Evolutionary conservation across 1,140 invertebrate genomes (phyloP).

Genomic region (Parapsyche elsis): DNA sequence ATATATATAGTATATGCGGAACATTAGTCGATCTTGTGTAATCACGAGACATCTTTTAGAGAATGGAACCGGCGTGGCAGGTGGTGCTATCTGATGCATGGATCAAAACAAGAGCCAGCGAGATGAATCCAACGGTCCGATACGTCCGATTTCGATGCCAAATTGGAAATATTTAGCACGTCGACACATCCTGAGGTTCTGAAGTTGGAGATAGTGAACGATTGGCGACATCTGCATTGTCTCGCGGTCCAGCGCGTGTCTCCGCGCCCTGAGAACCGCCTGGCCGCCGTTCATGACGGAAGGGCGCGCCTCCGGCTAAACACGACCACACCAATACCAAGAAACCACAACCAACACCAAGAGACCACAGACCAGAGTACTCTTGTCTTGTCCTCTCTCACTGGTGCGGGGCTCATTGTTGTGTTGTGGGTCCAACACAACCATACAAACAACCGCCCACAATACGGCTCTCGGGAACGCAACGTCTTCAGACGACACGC

Average conservation of each 20-base stretch:
- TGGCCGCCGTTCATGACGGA: slow-evolving; percentile 24
- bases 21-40: too few relatives aligned
- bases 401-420: not conserved
- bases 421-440: not conserved
- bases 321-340: slow-evolving; percentile 31
- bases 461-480: not conserved
- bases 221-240: slow-evolving; percentile 9
- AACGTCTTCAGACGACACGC: not conserved
- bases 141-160: too few relatives aligned
- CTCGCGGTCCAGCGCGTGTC: slow-evolving; percentile 36
- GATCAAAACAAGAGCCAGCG: too few relatives aligned
- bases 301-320: slow-evolving; percentile 38
- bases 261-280: slow-evolving; percentile 41
- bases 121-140: too few relatives aligned
- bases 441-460: not conserved
- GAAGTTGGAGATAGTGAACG: not conserved
- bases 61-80: too few relatives aligned
- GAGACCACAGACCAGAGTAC: not conserved
- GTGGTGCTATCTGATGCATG: not conserved
- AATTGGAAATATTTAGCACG: too few relatives aligned
- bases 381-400: not conserved
- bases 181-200: too few relatives aligned
- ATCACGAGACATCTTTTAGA: too few relatives aligned
- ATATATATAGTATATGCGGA: too few relatives aligned
- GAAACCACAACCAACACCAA: slow-evolving; percentile 1